Evolutionary conservation across 2,797 vertebrate species (phyloP), one percentile per base, ranked within the genome.

Genomic region (Sebastes taczanowskii): DNA sequence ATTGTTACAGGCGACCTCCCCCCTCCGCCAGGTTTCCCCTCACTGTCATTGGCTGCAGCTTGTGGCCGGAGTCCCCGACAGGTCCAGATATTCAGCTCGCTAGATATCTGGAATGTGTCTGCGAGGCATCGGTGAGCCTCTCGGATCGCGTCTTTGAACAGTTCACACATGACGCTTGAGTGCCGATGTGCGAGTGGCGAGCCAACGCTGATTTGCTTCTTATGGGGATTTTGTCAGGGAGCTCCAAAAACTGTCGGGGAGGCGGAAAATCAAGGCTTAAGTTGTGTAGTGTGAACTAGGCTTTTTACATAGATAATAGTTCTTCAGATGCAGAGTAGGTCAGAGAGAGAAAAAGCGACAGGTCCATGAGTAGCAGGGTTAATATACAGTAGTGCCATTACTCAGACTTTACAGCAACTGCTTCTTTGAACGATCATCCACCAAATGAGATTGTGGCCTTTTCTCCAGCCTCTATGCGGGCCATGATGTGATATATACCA

Each of bases 401-500:
- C 52, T 63, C 23, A 63, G 35, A 42, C 23, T 18, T 42, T n/a
- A 68, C 20, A 71, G 76, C 71, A 61, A 80, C 62, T 69, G 34
- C 72, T 49, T 68, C 78, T 78, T 78, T 84, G 82, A 81, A 81
- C 16, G 25, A 77, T 76, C 62, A 34, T 61, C 78, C 49, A 55
- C 30, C 35, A 8, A 9, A 77, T 84, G 58, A 83, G 18, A n/a
- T 14, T 53, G 23, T 62, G 82, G 79, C 78, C 77, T 85, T 83
- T 83, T 74, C 35, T 81, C 22, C 69, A 56, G 71, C 42, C 77
- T 74, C 16, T 27, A 16, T 76, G 35, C 29, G 67, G 59, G 55
- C 16, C 20, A 5, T 62, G 11, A 71, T 66, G 63, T 73, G 78
- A 89, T 65, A 77, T 79, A 88, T 68, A 56, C 62, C 38, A 46